Percentiles rank a stretch among this genome's conserved stretches.
These are phyloP conservation scores for Sarcophaga peregrina DNA, from an alignment of 1,140 invertebrate species.

Conservation along the genomic window DNA sequence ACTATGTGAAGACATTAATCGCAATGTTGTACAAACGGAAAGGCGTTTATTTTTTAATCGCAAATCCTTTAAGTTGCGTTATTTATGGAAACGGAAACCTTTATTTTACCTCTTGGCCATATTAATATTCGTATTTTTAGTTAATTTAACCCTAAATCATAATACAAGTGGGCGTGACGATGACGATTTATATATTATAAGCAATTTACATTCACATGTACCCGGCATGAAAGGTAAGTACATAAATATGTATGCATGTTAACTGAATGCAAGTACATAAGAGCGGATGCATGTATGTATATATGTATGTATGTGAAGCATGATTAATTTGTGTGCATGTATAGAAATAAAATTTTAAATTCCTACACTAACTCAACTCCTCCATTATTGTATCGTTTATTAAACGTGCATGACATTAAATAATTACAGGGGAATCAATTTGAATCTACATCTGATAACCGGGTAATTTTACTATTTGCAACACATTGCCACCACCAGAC, in stretches of 20 bases:
- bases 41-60: neutral
- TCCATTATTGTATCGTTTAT: no score
- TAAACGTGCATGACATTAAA: no score
- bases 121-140: conserved; percentile 22
- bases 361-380: no score
- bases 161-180: neutral
- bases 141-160: conserved; percentile 33
- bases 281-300: no score
- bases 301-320: no score
- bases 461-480: no score
- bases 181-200: conserved; percentile 50
- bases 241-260: neutral
- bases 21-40: neutral
- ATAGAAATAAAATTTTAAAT: no score
- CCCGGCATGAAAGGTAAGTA: conserved; percentile 61
- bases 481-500: no score
- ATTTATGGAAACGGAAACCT: conserved; percentile 15
- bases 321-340: no score
- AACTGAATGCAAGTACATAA: no score
- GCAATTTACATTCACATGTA: conserved; percentile 51
- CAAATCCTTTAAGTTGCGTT: conserved; percentile 7
- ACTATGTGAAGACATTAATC: conserved; percentile 21
- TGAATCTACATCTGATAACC: no score
- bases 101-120: conserved; percentile 27
- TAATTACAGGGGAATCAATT: no score